Evolutionary conservation across 64 coral and sea anemone species (phyloP).

Genomic region (Orbicella faveolata): DNA sequence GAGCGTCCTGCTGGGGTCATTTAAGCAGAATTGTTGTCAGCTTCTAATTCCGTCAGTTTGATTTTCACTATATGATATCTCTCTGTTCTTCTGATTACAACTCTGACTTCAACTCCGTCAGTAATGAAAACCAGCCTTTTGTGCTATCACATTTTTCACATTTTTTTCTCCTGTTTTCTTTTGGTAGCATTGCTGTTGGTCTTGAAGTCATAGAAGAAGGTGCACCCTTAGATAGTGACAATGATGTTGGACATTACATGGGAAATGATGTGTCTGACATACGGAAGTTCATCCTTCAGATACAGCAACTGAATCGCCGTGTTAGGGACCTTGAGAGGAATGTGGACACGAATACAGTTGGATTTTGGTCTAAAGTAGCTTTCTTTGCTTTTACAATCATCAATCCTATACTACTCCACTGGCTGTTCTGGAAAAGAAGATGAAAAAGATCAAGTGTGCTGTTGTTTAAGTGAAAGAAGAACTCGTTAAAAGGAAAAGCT

Average conservation of each 20-base stretch:
- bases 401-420: slow-evolving; percentile 74
- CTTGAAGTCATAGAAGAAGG: slow-evolving; percentile 76
- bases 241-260: slow-evolving; percentile 56
- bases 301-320: slow-evolving; percentile 48
- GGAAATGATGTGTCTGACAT: slow-evolving; percentile 58
- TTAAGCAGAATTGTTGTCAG: too few species aligned
- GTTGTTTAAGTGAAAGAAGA: too few species aligned
- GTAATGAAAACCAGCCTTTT: too few species aligned
- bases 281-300: slow-evolving; percentile 62
- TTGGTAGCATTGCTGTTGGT: slow-evolving; percentile 60
- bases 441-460: slow-evolving; percentile 1
- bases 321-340: slow-evolving; percentile 68
- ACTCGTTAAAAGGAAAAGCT: too few species aligned
- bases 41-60: too few species aligned
- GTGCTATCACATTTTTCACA: too few species aligned
- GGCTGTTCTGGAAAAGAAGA: slow-evolving; percentile 85
- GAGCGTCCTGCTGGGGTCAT: too few species aligned
- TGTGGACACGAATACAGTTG: slow-evolving; percentile 50
- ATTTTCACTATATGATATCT: too few species aligned
- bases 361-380: slow-evolving; percentile 83
- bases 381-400: slow-evolving; percentile 86
- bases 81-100: too few species aligned
- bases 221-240: slow-evolving; percentile 35
- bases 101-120: too few species aligned
- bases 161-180: background rate